Conservation (phyloP, 2,888 invertebrate genomes). For the Masnerella sp. region DNA sequence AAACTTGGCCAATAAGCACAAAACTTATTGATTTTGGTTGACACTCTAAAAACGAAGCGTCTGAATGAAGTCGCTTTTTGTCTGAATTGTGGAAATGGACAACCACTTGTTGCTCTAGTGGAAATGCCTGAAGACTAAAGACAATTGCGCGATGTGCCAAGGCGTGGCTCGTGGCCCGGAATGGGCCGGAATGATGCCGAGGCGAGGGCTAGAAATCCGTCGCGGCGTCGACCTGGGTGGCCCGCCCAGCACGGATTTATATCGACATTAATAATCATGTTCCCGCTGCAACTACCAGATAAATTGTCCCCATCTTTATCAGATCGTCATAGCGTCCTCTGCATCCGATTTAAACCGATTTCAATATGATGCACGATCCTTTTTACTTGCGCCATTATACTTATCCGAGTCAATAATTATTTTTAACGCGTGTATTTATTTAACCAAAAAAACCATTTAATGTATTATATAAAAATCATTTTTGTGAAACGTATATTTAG, state of each 20-base stretch:
- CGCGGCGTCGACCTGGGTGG: slow-evolving; percentile 55
- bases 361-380: no score
- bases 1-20: no score
- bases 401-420: no score
- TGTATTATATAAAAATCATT: no score
- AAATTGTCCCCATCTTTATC: slow-evolving; percentile 48
- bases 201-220: slow-evolving; percentile 37
- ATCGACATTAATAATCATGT: slow-evolving; percentile 53
- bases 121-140: slow-evolving; percentile 50
- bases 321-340: slow-evolving; percentile 29
- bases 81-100: no score
- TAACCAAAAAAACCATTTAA: no score
- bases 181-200: slow-evolving; percentile 56
- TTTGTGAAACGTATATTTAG: no score
- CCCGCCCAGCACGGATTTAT: slow-evolving; percentile 40
- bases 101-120: slow-evolving; percentile 34
- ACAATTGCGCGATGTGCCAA: slow-evolving; percentile 54
- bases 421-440: no score
- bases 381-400: no score
- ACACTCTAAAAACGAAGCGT: no score
- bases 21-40: no score
- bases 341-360: slow-evolving; percentile 18
- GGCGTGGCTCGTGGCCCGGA: slow-evolving; percentile 59
- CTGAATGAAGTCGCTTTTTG: no score
- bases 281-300: slow-evolving; percentile 41